Percentiles rank a stretch among this genome's conserved stretches.
Evolutionary conservation across 2,797 vertebrate genomes (phyloP).

Genomic region (Phoxinus dragarum): DNA sequence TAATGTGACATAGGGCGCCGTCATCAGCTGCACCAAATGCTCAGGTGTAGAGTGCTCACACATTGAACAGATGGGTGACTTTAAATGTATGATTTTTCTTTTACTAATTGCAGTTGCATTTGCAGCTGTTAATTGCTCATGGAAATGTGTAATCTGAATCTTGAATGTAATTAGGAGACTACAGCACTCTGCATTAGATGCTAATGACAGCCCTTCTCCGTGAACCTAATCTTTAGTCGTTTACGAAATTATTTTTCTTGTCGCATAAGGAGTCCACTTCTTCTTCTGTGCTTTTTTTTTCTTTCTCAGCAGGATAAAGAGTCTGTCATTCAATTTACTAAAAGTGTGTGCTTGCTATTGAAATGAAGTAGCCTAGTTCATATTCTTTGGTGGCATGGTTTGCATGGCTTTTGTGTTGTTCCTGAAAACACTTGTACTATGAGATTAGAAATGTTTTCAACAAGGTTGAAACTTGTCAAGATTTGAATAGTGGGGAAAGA

Average conservation of each 20-base stretch:
- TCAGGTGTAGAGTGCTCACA: constrained; percentile 7
- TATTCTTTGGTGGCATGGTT: not conserved
- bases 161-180: constrained; percentile 53
- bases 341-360: constrained; percentile 15
- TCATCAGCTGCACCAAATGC: constrained; percentile 10
- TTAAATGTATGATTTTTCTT: constrained; percentile 28
- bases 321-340: constrained; percentile 48
- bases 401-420: not conserved
- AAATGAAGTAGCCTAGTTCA: not conserved
- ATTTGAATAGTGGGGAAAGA: not conserved
- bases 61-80: constrained; percentile 41
- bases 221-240: constrained; percentile 59
- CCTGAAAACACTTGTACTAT: not conserved
- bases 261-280: constrained; percentile 28
- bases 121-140: constrained; percentile 65
- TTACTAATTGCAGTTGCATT: constrained; percentile 32
- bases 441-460: not conserved
- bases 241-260: constrained; percentile 50
- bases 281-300: constrained; percentile 9
- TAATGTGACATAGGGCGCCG: constrained; percentile 1
- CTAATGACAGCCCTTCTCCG: constrained; percentile 57
- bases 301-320: constrained; percentile 38
- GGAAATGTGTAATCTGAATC: constrained; percentile 46
- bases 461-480: not conserved
- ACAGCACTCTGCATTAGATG: constrained; percentile 61